A percentile compares a stretch with the other conserved stretches of the same genome.
Evolutionary conservation across 2,797 vertebrate genomes (phyloP).

Genomic region (Hemibagrus guttatus): DNA sequence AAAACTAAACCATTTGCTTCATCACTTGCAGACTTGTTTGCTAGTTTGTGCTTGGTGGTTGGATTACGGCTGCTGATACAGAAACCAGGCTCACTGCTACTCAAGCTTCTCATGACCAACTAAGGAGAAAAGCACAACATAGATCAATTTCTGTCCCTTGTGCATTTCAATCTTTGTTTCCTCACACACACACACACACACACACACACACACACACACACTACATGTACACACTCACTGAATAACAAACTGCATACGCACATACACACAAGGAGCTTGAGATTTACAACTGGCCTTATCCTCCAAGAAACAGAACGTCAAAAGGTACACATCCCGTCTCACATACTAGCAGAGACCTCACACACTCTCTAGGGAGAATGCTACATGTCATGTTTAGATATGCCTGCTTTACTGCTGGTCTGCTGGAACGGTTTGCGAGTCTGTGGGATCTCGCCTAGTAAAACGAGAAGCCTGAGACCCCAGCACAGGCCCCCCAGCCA

Average conservation of each 20-base stretch:
- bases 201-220: background rate
- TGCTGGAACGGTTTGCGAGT: slow-evolving; percentile 25
- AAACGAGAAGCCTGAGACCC: slow-evolving; percentile 51
- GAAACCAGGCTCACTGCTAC: slow-evolving; percentile 69
- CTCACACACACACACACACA: background rate
- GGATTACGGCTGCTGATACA: slow-evolving; percentile 23
- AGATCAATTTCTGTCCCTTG: slow-evolving; percentile 17
- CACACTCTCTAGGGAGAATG: slow-evolving; percentile 43
- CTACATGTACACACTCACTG: background rate
- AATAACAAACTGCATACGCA: slow-evolving; percentile 5
- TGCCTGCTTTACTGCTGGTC: slow-evolving; percentile 61
- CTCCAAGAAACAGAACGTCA: background rate
- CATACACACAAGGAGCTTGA: slow-evolving; percentile 8
- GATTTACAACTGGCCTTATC: slow-evolving; percentile 23
- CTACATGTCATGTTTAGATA: slow-evolving; percentile 63
- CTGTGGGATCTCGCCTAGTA: slow-evolving; percentile 35
- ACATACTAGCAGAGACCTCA: slow-evolving; percentile 1
- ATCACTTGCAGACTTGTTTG: slow-evolving; percentile 13
- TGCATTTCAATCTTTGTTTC: background rate
- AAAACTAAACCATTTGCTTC: background rate
- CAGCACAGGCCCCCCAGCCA: slow-evolving; percentile 42
- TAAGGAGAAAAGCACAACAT: slow-evolving; percentile 20
- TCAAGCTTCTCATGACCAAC: slow-evolving; percentile 68
- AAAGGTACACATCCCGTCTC: slow-evolving; percentile 17
- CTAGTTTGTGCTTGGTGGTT: slow-evolving; percentile 20